Evolutionary conservation across 2,888 invertebrate genomes (phyloP).

Genomic region (Eristalis pertinax): DNA sequence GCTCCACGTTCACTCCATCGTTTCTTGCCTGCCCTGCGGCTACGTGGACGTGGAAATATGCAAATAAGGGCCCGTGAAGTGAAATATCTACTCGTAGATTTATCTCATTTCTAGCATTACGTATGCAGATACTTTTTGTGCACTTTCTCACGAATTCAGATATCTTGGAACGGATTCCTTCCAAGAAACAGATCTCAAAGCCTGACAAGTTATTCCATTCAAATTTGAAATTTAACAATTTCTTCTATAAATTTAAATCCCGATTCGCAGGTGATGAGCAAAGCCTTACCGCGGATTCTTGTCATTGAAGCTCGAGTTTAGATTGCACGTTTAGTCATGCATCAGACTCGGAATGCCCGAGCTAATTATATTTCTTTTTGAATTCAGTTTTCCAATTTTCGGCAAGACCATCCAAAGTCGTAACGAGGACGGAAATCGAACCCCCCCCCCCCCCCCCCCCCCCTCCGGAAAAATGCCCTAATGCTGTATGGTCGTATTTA

Average conservation of each 20-base stretch:
- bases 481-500: too few species aligned
- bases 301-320: neutral
- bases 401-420: neutral
- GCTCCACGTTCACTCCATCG: neutral
- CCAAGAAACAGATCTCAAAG: neutral
- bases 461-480: too few species aligned
- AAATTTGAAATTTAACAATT: neutral
- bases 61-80: slow-evolving; percentile 65
- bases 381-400: too few species aligned
- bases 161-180: neutral
- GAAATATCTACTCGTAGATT: slow-evolving; percentile 65
- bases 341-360: neutral
- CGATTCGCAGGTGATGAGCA: neutral
- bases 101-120: slow-evolving; percentile 60
- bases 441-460: too few species aligned
- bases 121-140: slow-evolving; percentile 49
- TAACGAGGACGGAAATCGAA: too few species aligned
- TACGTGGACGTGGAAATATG: slow-evolving; percentile 47
- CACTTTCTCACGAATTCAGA: slow-evolving; percentile 15
- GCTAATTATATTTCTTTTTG: too few species aligned
- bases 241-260: neutral
- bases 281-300: neutral
- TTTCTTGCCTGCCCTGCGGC: neutral
- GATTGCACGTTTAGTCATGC: neutral
- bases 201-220: neutral